Evolutionary conservation across 2,797 vertebrate genomes (phyloP), one percentile per base, ranked within the genome.

Genomic region (Buphagus erythrorhynchus): DNA sequence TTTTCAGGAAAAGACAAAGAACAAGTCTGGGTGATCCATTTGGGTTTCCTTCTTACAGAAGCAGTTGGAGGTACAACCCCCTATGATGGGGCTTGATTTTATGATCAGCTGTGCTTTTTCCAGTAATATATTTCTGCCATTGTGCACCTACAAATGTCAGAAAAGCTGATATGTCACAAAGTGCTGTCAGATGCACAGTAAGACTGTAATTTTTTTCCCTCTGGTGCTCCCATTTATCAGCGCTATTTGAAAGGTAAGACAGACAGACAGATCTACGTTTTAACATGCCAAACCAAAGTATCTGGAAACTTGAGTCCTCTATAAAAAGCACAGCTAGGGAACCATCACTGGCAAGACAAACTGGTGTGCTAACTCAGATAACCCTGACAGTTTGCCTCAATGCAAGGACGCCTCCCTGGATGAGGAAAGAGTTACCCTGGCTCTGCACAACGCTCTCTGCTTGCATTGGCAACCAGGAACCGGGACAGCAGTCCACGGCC

Each of bases 281-380:
- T 75, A 77, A 95, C 71, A 77, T 80, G 86, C 79, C 9, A 43
- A 84, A 65, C 86, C 48, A 75, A 97, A 95, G 75, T 91, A 94
- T 87, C 83, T 49, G 59, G 95, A 91, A 96, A 90, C 59, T 55
- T 10, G 95, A 97, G 85, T 66, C 85, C 49, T 87, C 90, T 95
- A 92, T 94, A 94, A 96, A 97, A 97, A 96, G 95, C 24, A 4
- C 74, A 93, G 75, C 59, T 55, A 68, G 42, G 33, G 66, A 94
- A 19, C 77, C 54, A 29, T 90, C 90, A 78, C 10, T 63, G 92
- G 49, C 75, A 85, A 71, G 68, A 52, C 49, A 55, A 88, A 85
- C 66, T 68, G 68, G 18, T 61, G 66, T 54, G 49, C 36, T 54
- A 69, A 86, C 86, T 95, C 55, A 67, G 31, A 65, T 84, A 88